Evolutionary conservation across 2,888 invertebrate species (phyloP), one percentile per base, ranked within the genome.

Genomic region (Tholera decimalis): DNA sequence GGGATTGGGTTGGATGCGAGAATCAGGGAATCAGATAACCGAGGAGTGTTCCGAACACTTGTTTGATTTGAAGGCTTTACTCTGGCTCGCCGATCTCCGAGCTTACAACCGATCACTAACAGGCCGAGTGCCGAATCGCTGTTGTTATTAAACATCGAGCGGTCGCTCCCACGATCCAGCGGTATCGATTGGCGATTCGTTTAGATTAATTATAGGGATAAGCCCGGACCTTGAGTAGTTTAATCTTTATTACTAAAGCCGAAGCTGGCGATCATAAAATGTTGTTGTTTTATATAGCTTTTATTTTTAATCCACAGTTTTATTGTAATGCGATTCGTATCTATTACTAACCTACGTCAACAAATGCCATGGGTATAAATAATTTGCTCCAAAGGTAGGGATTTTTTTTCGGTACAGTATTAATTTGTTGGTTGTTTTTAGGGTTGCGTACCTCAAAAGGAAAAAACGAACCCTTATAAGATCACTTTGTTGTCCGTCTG

Each of bases 11-110:
- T 58, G 77, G 79, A 79, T 79, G 70, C 74, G 76, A 81, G 83
- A 85, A 83, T 85, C 88, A 83, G 75, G 71, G 79, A 84, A 88
- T 87, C 84, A 83, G 86, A 88, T 87, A 87, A 87, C 85, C 79
- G 81, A 64, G 77, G 83, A 74, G 80, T 80, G 80, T 82, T 82
- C 62, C 83, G 83, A 89, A 88, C 90, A 89, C 91, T 90, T 91
- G 90, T 90, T 91, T 88, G 90, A 89, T 89, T 89, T 88, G 86
- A 84, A 85, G 86, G 87, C 82, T 87, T 87, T 85, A 73, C 72
- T 64, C 77, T 68, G 53, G 39, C 71, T 51, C 41, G 41, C 30
- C 41, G 68, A 53, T 57, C 79, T 71, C 74, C 85, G 46, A 77
- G 74, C 88, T 89, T 86, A 86, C 84, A 80, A 74, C 69, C 80